phyloP scores from a whole-genome alignment of 2,113 vertebrate genomes.

The Hipposideros armiger region DNA sequence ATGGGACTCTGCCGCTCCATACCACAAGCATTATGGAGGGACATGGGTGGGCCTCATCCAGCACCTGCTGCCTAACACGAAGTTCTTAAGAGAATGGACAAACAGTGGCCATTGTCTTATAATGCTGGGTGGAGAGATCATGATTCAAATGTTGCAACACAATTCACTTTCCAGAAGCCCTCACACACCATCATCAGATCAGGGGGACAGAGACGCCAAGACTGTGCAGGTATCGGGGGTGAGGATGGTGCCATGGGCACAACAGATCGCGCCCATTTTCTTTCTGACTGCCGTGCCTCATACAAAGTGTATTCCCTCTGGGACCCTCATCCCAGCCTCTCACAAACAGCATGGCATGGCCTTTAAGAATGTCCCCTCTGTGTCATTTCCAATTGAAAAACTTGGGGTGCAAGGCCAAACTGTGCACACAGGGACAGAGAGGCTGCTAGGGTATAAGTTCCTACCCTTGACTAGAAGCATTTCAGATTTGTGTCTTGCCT shows the following conservation, averaged over 20 bases:
- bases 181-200: not conserved
- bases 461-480: not conserved
- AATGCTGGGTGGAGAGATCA: not conserved
- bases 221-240: no score
- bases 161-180: not conserved
- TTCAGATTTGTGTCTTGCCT: not conserved
- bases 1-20: not conserved
- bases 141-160: not conserved
- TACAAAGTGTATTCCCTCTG: accelerated
- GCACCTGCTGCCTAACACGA: not conserved
- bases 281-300: not conserved
- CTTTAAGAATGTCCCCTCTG: not conserved
- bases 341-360: not conserved
- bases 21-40: not conserved
- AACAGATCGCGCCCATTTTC: not conserved
- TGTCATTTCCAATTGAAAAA: not conserved
- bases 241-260: not conserved
- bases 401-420: not conserved
- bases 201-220: not conserved
- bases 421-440: not conserved
- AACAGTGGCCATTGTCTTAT: not conserved
- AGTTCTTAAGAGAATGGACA: not conserved
- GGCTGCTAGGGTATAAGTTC: not conserved
- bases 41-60: not conserved
- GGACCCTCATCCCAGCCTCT: not conserved